Conservation (phyloP, 2,113 vertebrate species). For the Ginglymostoma cirratum region DNA sequence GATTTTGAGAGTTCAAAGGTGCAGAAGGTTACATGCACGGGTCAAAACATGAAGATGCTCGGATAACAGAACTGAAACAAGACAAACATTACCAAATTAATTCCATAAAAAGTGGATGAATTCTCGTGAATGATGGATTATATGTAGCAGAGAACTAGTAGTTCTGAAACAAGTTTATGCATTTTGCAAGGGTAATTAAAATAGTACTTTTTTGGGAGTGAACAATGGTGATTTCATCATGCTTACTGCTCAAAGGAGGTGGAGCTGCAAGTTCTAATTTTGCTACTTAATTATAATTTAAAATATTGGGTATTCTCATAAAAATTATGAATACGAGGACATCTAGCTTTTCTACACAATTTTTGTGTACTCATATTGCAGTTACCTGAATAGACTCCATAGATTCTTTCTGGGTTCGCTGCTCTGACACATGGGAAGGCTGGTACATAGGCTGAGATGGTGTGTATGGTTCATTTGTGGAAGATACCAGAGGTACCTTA, state of each 20-base stretch:
- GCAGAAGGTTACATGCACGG: neutral
- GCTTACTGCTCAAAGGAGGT: neutral
- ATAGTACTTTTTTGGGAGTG: neutral
- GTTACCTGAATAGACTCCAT: slow-evolving; percentile 85
- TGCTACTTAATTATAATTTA: neutral
- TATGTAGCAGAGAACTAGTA: neutral
- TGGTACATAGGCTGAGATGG: slow-evolving; percentile 78
- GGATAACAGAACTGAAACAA: neutral
- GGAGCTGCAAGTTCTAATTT: neutral
- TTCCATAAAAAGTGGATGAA: neutral
- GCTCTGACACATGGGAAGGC: slow-evolving; percentile 75
- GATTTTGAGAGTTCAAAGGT: neutral
- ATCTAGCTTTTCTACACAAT: neutral
- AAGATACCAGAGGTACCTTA: slow-evolving; percentile 77
- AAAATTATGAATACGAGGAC: neutral
- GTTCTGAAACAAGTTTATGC: neutral
- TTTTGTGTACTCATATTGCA: slow-evolving; percentile 1
- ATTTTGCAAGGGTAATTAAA: neutral
- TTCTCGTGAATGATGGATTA: neutral
- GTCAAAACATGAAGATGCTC: neutral
- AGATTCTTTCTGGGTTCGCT: slow-evolving; percentile 72
- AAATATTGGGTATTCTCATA: neutral
- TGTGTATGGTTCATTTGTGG: slow-evolving; percentile 70
- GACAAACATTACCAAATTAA: neutral
- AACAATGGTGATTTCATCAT: neutral